Evolutionary conservation across 2,888 invertebrate genomes (phyloP), one percentile per base, ranked within the genome.

Genomic region (Leucophenga maculata): DNA sequence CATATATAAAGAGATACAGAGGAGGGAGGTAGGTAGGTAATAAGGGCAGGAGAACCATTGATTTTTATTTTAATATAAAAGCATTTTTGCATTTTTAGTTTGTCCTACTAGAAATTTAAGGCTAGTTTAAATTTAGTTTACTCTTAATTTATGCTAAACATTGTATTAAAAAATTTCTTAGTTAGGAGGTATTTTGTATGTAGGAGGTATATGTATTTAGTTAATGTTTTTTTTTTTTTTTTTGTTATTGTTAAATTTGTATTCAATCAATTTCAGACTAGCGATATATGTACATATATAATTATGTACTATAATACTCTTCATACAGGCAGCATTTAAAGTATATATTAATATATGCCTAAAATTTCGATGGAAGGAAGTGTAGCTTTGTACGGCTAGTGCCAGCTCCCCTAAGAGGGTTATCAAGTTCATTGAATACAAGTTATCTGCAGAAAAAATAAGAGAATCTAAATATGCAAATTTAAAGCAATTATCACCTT

Each of bases 141-240:
- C 69, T 70, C 65, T 64, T 67, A 74, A 77, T 74, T 78, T 78
- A 72, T 70, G 73, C 70, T 73, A 55, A 55, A 55, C 18, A 22
- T 55, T 26, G 20, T 22, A 22, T 26, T 26, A 18, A 22, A 55
- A 55, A 55, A 55, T 18, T 55, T 55, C 22, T 22, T 73, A 76
- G 70, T 74, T 65, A 82, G 82, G 79, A 80, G 79, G 79, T 80
- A 80, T 77, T 55, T 22, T 6, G 52, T n/a, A 18, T 50, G 6
- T 54, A 3, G n/a, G n/a, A n/a, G n/a, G n/a, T 54, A 8, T 48
- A n/a, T 48, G 9, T 48, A n/a, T 48, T 13, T 48, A 11, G 14
- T 59, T 32, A 11, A 32, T 50, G 52, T n/a, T 20, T 50, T 50
- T 26, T 59, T 46, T n/a, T 26, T 48, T 11, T 13, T 54, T 68